These are phyloP conservation scores for Indri indri DNA, from an alignment of 2,113 vertebrate species.

Conservation along the genomic window DNA sequence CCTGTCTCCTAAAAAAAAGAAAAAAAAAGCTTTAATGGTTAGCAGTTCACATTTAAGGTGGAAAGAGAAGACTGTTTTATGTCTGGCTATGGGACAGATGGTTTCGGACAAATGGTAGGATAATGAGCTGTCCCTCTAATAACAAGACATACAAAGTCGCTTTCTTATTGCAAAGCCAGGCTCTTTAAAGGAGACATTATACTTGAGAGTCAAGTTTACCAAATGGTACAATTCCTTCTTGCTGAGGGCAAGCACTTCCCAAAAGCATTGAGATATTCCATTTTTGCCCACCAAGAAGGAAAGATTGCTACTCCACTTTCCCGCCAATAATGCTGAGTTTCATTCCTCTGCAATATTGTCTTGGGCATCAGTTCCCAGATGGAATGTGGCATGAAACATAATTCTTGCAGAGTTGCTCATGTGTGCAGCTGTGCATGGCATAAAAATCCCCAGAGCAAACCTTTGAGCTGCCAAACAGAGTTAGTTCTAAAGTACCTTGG, in stretches of 20 bases:
- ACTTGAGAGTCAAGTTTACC: neutral
- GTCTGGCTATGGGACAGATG: neutral
- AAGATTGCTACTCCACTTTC: neutral
- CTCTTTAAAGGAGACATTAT: neutral
- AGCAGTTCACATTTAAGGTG: neutral
- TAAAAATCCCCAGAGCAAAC: conserved; percentile 50
- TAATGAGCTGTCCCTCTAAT: neutral
- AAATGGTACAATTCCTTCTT: neutral
- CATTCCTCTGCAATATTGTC: conserved; percentile 26
- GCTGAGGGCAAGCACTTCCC: neutral
- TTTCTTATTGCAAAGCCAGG: neutral
- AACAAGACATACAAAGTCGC: neutral
- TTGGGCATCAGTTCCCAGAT: conserved; percentile 43
- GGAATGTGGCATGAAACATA: conserved; percentile 61
- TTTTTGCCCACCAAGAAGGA: neutral
- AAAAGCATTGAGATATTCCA: neutral
- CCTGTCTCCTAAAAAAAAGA: no score
- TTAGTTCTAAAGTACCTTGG: neutral
- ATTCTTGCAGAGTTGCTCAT: conserved; percentile 55
- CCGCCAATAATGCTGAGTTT: neutral
- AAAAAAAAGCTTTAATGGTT: neutral
- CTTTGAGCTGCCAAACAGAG: conserved; percentile 18
- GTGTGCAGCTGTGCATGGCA: conserved; percentile 59
- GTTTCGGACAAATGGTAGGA: neutral
- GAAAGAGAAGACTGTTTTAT: neutral